Percentiles rank a stretch among this genome's conserved stretches.
Conservation (phyloP, 2,888 invertebrate genomes). For the Syrista parreyssii region DNA sequence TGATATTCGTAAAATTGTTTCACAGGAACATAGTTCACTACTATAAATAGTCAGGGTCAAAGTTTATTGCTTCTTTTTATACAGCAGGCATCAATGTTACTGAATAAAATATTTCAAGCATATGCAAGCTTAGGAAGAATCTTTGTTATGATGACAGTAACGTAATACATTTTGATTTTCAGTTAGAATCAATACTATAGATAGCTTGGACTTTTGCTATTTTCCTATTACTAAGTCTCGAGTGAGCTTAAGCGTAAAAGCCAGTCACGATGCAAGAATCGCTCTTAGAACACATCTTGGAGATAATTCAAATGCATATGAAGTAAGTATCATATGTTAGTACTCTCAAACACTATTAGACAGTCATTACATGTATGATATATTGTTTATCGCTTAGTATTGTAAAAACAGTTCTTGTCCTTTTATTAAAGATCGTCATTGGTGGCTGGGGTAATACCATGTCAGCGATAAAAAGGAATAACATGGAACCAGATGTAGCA, state of each 20-base stretch:
- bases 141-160: background rate
- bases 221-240: slow-evolving; percentile 45
- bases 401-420: background rate
- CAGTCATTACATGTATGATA: background rate
- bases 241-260: slow-evolving; percentile 38
- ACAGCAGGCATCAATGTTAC: background rate
- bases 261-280: slow-evolving; percentile 49
- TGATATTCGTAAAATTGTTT: background rate
- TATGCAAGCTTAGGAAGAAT: background rate
- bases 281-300: slow-evolving; percentile 47
- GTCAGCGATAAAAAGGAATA: slow-evolving; percentile 45
- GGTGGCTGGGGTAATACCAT: slow-evolving; percentile 49
- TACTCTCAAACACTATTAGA: slow-evolving; percentile 5
- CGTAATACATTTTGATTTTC: slow-evolving; percentile 9
- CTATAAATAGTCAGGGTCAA: background rate
- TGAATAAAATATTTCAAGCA: background rate
- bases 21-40: background rate
- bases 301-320: slow-evolving; percentile 47
- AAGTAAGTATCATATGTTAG: slow-evolving; percentile 32
- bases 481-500: slow-evolving; percentile 36
- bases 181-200: slow-evolving; percentile 45
- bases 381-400: background rate
- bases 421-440: slow-evolving; percentile 39
- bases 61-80: background rate
- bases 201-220: slow-evolving; percentile 46